phyloP scores from a whole-genome alignment of 2,113 vertebrate genomes.

The Oreochromis aureus region DNA sequence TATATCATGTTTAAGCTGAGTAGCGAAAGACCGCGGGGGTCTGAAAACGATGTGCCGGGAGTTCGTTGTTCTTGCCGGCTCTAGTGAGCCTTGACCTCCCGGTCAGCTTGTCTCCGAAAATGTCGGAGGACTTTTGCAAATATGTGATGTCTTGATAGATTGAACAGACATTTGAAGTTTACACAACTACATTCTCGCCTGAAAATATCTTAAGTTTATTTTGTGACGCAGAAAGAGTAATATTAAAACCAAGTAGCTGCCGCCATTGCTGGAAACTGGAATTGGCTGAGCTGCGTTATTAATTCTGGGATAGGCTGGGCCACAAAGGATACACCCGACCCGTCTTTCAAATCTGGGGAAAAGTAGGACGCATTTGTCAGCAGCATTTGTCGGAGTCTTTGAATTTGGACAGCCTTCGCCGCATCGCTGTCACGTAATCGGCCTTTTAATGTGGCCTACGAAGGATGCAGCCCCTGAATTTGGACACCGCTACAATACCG shows the following conservation, averaged over 20 bases:
- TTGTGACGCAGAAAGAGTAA: background rate
- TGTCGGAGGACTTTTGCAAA: background rate
- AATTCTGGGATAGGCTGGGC: background rate
- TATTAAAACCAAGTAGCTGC: background rate
- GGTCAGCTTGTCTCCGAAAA: background rate
- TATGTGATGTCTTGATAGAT: background rate
- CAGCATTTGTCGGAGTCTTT: background rate
- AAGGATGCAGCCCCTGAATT: background rate
- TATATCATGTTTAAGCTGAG: background rate
- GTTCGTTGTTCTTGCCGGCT: accelerated
- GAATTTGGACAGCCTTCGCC: background rate
- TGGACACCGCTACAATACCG: background rate
- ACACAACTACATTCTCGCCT: background rate
- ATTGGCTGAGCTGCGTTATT: background rate
- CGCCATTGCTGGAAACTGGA: accelerated
- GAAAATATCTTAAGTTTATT: background rate
- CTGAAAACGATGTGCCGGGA: background rate
- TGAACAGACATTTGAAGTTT: background rate
- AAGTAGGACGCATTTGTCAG: background rate
- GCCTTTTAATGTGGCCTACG: background rate
- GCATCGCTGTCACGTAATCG: background rate
- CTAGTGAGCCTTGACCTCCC: background rate
- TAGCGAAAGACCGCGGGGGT: background rate
- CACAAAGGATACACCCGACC: background rate
- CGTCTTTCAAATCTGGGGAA: background rate